Evolutionary conservation across 1,140 invertebrate species (phyloP), one percentile per base, ranked within the genome.

Genomic region (Drosophila quadrilineata): DNA sequence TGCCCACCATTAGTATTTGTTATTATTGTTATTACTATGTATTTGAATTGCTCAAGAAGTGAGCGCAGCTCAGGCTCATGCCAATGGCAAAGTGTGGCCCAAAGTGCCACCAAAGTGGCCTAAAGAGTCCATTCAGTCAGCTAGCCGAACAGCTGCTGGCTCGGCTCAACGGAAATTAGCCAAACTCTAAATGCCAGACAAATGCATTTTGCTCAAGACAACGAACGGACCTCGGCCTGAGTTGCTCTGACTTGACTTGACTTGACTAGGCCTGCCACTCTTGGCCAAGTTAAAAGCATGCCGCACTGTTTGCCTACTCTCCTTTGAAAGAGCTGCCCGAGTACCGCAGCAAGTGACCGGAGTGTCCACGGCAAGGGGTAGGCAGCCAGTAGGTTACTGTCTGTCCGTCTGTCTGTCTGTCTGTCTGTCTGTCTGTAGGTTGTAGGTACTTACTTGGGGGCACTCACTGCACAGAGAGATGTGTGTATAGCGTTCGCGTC

Each of bases 1-100:
- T 87, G 73, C 66, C 68, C 82, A 87, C 84, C 84, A 87, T 87
- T 87, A 87, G 84, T 87, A 87, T 87, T 87, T 87, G 84, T 87
- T 87, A 84, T 87, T 87, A 87, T 87, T 87, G 84, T 87, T 87
- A 87, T 87, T 86, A 87, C 84, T 82, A 77, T 73, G 72, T 82
- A 82, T 87, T 87, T 87, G 84, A 87, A 87, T 87, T 87, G 84
- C 82, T 87, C 71, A 84, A 84, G 77, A 85, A 74, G 74, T 59
- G 59, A 65, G 50, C n/a, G n/a, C 58, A 36, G 46, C 49, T 21
- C 22, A 3, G 1, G 24, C 16, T 6, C 16, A 12, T 52, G 5
- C 35, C 49, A 28, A 26, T 16, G 58, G 29, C 54, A 35, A 28
- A 49, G 54, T 54, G 49, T 50, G 49, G 65, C 14, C 56, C 71